A percentile compares a stretch with the other conserved stretches of the same genome.
Evolutionary conservation across 2,113 vertebrate species (phyloP).

Genomic region (Saccopteryx leptura): DNA sequence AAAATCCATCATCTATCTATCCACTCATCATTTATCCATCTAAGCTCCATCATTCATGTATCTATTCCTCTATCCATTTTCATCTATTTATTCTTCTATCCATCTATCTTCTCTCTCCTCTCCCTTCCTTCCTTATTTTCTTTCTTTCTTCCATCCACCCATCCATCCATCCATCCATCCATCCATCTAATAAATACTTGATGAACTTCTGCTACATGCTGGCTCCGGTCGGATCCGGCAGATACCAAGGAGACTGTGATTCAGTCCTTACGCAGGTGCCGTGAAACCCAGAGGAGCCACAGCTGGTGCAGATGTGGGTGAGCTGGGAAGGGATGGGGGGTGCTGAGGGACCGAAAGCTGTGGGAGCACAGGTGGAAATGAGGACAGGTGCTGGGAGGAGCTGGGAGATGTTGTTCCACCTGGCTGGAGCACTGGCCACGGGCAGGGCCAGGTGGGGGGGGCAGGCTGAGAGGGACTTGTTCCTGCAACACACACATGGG

Average conservation of each 20-base stretch:
- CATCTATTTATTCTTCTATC: rapidly evolving
- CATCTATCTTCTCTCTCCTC: neutral
- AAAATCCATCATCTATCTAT: no score
- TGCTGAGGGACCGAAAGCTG: neutral
- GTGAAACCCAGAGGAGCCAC: no score
- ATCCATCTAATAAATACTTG: neutral
- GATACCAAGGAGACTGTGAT: no score
- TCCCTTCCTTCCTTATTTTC: no score
- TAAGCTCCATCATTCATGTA: neutral
- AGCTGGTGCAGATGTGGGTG: neutral
- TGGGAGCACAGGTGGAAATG: no score
- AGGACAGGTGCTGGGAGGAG: rapidly evolving
- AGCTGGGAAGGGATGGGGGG: no score
- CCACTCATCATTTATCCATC: neutral
- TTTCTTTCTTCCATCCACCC: neutral
- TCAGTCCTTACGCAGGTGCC: neutral
- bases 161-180: neutral
- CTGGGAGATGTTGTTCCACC: rapidly evolving
- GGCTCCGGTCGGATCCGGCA: neutral
- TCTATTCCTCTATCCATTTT: no score
- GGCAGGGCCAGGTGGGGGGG: neutral
- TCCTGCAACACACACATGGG: neutral
- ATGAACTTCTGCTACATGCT: neutral
- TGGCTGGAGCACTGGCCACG: neutral
- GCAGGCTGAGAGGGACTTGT: neutral